Evolutionary conservation across 2,888 invertebrate species (phyloP), one percentile per base, ranked within the genome.

Genomic region (Agrochola lota): DNA sequence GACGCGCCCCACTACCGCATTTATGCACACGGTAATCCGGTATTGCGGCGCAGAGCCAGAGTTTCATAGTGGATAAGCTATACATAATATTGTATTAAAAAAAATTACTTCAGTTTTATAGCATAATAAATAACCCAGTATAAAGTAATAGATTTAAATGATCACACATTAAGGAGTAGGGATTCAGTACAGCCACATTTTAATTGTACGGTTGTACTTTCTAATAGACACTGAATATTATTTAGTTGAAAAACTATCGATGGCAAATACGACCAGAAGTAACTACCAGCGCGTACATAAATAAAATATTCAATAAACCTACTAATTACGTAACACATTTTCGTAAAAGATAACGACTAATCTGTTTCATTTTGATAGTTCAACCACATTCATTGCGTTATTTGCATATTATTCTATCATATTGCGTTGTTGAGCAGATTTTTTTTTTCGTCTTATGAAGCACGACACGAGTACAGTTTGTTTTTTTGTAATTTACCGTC

Each of bases 21-120:
- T 46, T 46, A 46, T 5, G 15, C 15, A 46, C 46, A 46, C 46
- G 0, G 46, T 46, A 46, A 46, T 15, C 15, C 46, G 15, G 46
- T 4, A 12, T 3, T 46, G 12, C 12, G 46, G 46, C 4, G 46
- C 35, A 35, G 35, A 3, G 12, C 12, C 46, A 46, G 3, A 35
- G 35, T 46, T 46, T 46, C 12, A 46, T 4, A 12, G 12, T 46
- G 4, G 12, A 46, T 12, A 46, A 46, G 5, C 46, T 26, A 8
- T 85, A 86, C 64, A 85, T 84, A 77, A 60, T 57, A 55, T 62
- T 73, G 74, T 77, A 71, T 75, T 74, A 67, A 62, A 43, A 57
- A 72, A n/a, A 72, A n/a, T n/a, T n/a, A n/a, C n/a, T n/a, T n/a
- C 74, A n/a, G 62, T 66, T 74, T 60, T 73, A 70, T 72, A 77